A percentile compares a stretch with the other conserved stretches of the same genome.
Conservation (phyloP, 2,797 vertebrate species). For the Paratrypauchen microcephalus region DNA sequence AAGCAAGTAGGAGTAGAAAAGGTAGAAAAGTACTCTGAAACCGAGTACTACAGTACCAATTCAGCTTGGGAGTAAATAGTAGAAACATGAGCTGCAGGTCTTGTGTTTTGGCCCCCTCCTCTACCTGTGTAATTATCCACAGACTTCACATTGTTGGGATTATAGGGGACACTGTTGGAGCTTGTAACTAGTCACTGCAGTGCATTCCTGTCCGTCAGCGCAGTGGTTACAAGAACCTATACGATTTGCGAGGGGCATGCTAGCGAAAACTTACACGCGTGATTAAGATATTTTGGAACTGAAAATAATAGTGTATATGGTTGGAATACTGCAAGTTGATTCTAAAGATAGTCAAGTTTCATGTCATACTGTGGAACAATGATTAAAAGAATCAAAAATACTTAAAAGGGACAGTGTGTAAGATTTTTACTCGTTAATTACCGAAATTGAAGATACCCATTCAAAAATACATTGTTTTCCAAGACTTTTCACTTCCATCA, state of each 20-base stretch:
- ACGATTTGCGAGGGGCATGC: background rate
- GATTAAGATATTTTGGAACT: background rate
- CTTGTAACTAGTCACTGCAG: constrained; percentile 51
- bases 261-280: background rate
- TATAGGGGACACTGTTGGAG: constrained; percentile 68
- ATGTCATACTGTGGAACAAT: too few species aligned
- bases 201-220: constrained; percentile 65
- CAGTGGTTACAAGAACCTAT: background rate
- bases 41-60: too few species aligned
- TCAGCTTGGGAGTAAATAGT: background rate
- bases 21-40: too few species aligned
- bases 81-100: background rate
- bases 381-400: too few species aligned
- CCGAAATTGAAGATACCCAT: too few species aligned
- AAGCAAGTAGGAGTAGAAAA: too few species aligned
- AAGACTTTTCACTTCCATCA: too few species aligned
- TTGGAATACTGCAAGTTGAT: too few species aligned
- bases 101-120: background rate
- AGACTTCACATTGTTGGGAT: constrained; percentile 57
- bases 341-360: too few species aligned
- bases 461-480: too few species aligned
- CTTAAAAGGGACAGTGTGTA: too few species aligned
- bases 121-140: constrained; percentile 68
- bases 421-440: too few species aligned
- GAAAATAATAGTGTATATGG: background rate